Conservation (phyloP, 2,888 invertebrate genomes). For the Archaeoteleia sp. region DNA sequence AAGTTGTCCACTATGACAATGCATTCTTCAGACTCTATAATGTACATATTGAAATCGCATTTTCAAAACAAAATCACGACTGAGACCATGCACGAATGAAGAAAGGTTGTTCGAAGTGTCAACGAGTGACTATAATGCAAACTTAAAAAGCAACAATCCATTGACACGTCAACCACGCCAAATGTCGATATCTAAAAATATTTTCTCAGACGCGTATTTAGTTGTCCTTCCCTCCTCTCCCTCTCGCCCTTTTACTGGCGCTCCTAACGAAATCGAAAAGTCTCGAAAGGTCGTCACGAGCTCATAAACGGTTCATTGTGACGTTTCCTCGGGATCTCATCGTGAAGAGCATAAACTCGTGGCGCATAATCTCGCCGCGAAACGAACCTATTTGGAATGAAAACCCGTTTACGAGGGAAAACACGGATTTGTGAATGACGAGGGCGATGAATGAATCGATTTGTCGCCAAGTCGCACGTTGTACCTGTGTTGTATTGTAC, state of each 20-base stretch:
- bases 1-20: too few relatives aligned
- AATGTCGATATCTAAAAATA: slow-evolving; percentile 12
- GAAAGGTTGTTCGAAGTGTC: slow-evolving; percentile 23
- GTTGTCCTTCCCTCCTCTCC: slow-evolving; percentile 7
- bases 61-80: too few relatives aligned
- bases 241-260: slow-evolving; percentile 9
- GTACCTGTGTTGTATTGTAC: slow-evolving; percentile 50
- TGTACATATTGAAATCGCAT: too few relatives aligned
- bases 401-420: slow-evolving; percentile 68
- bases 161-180: slow-evolving; percentile 29
- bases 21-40: too few relatives aligned
- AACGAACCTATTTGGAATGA: slow-evolving; percentile 64
- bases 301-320: slow-evolving; percentile 22
- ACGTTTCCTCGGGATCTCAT: not conserved
- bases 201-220: slow-evolving; percentile 22
- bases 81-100: too few relatives aligned
- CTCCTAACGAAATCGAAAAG: slow-evolving; percentile 57
- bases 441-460: slow-evolving; percentile 66
- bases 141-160: slow-evolving; percentile 35
- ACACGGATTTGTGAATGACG: slow-evolving; percentile 64
- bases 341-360: slow-evolving; percentile 20
- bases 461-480: slow-evolving; percentile 59
- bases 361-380: slow-evolving; percentile 53
- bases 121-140: slow-evolving; percentile 13
- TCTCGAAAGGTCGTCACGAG: slow-evolving; percentile 32